Base-by-base conservation (phyloP, 2,888 invertebrate species). In the Lydus trimaculatus region DNA sequence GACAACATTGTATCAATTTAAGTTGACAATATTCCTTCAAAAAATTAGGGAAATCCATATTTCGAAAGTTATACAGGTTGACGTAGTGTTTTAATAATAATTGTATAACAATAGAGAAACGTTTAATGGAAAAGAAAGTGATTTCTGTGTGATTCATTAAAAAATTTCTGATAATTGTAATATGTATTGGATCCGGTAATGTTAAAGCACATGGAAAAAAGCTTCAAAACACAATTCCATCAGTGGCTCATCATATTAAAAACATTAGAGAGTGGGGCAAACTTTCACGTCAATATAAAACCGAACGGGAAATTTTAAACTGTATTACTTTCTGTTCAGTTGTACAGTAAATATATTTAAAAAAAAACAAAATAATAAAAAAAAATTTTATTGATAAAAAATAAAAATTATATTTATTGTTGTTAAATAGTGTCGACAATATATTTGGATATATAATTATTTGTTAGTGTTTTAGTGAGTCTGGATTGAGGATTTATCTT, bases 261-360 rank as follows among this genome's bases (percentile, higher is more conserved):
- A 15, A 25, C 25, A 25, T 2, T 63, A 76, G 76, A 81, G 82
- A 83, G 84, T 81, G 84, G 84, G 83, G 82, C 80, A 76, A 83
- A 85, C 85, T 85, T 85, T 85, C 85, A 84, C 85, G 82, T 82
- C 83, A 80, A 83, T 85, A 85, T 85, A 85, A 84, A 84, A 85
- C 82, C 56, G 83, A 83, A 83, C 82, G 81, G 81, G 78, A 82
- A 82, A 82, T 81, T 84, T 84, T 83, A 83, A 82, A 81, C 80
- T 82, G 82, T 82, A 83, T 84, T 85, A 85, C 84, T 84, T 84
- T 83, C 83, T 80, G 77, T 78, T 72, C 74, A 78, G 76, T 73
- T 75, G 74, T 72, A 75, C 28, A 23, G 63, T 63, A 59, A 61
- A 64, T 62, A 62, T 69, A 66, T 71, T 58, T 64, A 52, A 25